Evolutionary conservation across 2,888 invertebrate genomes (phyloP).

Genomic region (Bhutanitis thaidina): DNA sequence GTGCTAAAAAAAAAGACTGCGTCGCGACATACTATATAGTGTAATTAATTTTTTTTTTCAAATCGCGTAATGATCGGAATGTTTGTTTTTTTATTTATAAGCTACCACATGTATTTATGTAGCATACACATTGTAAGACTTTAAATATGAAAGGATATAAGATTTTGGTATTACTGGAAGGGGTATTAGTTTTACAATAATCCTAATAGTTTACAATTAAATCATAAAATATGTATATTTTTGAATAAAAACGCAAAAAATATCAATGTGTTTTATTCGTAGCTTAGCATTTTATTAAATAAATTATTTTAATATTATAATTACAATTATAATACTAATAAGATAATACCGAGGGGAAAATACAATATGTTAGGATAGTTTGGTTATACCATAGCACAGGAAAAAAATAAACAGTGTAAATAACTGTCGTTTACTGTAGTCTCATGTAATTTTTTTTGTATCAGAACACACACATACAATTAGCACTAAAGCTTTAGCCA

Average conservation of each 20-base stretch:
- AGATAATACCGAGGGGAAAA: constrained; percentile 33
- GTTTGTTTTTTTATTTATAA: background rate
- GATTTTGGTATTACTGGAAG: background rate
- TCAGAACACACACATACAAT: no score
- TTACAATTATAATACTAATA: constrained; percentile 50
- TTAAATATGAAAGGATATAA: background rate
- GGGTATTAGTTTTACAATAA: background rate
- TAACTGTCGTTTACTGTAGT: no score
- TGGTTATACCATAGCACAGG: background rate
- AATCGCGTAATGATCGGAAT: background rate
- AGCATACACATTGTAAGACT: constrained; percentile 1
- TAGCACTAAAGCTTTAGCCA: constrained; percentile 17
- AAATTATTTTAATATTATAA: constrained; percentile 31
- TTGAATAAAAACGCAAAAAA: constrained; percentile 7
- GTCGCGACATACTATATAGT: background rate
- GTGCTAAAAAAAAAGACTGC: no score
- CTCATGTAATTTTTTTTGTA: no score
- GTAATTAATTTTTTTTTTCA: background rate
- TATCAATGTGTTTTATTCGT: constrained; percentile 15
- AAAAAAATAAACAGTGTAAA: background rate
- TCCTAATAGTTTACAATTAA: background rate
- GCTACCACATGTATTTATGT: constrained; percentile 13
- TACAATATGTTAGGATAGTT: constrained; percentile 6
- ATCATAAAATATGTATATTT: constrained; percentile 3
- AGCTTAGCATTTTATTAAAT: constrained; percentile 24